These are phyloP conservation scores for Leptonema lineaticorne DNA, from an alignment of 1,140 invertebrate species.

Conservation along the genomic window DNA sequence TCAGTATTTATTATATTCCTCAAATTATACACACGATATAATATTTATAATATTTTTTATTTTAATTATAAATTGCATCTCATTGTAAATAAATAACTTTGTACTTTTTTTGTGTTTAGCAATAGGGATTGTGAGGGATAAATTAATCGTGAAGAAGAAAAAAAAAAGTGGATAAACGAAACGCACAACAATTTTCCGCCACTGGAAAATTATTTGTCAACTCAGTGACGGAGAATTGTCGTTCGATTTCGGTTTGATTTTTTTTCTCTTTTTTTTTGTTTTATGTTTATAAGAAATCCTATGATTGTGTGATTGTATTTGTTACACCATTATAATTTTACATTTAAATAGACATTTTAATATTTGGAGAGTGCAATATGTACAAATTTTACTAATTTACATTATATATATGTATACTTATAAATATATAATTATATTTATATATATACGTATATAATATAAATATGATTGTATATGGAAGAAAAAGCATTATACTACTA, in stretches of 20 bases:
- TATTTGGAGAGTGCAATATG: slow-evolving; percentile 55
- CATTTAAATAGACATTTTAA: slow-evolving; percentile 44
- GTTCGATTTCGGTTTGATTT: neutral
- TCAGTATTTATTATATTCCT: too few relatives aligned
- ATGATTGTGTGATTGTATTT: slow-evolving; percentile 39
- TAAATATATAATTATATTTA: too few relatives aligned
- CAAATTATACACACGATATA: too few relatives aligned
- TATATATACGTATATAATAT: slow-evolving; percentile 48
- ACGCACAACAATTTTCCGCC: slow-evolving; percentile 3
- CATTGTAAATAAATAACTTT: too few relatives aligned
- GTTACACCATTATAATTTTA: slow-evolving; percentile 39
- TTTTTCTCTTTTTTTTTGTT: slow-evolving; percentile 28
- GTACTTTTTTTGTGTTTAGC: slow-evolving; percentile 30
- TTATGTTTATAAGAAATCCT: slow-evolving; percentile 24
- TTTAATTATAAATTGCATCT: too few relatives aligned
- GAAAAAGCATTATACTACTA: slow-evolving; percentile 43
- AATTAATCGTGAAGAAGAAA: slow-evolving; percentile 9
- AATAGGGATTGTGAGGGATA: slow-evolving; percentile 19
- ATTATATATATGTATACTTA: too few relatives aligned
- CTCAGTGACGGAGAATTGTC: too few relatives aligned
- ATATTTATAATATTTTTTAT: too few relatives aligned
- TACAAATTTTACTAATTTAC: slow-evolving; percentile 56
- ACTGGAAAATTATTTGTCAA: too few relatives aligned
- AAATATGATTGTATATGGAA: slow-evolving; percentile 52
- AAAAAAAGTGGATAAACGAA: too few relatives aligned